These are phyloP conservation scores for Aphyosemion australe DNA, from an alignment of 2,113 vertebrate genomes.

Conservation along the genomic window DNA sequence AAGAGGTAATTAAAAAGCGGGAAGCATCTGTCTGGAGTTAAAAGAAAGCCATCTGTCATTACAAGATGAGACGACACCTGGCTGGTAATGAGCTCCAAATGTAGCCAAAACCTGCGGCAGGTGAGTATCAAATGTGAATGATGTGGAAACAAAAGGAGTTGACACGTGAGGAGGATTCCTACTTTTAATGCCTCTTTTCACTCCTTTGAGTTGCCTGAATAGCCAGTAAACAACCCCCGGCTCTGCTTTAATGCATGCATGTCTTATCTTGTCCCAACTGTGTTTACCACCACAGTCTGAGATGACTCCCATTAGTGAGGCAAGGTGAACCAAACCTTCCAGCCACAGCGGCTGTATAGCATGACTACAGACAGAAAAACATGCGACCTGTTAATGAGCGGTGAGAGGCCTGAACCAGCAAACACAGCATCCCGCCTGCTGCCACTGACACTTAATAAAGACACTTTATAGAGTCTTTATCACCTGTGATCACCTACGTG, in stretches of 20 bases:
- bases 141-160: conserved; percentile 21
- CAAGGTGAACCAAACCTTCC: conserved; percentile 38
- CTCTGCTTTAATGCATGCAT: conserved; percentile 1
- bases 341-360: conserved; percentile 7
- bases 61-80: conserved; percentile 49
- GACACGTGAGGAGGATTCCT: conserved; percentile 7
- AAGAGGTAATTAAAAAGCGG: conserved; percentile 32
- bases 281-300: conserved; percentile 1
- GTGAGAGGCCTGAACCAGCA: not conserved
- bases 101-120: conserved; percentile 29
- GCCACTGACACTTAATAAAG: conserved; percentile 43
- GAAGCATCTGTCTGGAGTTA: conserved; percentile 54
- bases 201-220: not conserved
- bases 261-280: conserved; percentile 15
- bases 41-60: conserved; percentile 55
- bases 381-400: conserved; percentile 16
- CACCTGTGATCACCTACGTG: conserved; percentile 28
- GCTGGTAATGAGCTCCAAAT: conserved; percentile 30
- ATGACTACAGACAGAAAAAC: not conserved
- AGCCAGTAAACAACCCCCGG: conserved; percentile 12
- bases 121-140: conserved; percentile 22
- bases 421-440: not conserved
- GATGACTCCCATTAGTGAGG: conserved; percentile 18
- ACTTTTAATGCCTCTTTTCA: conserved; percentile 17
- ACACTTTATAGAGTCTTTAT: conserved; percentile 40